Evolutionary conservation across 2,113 vertebrate species (phyloP), one percentile per base, ranked within the genome.

Genomic region (Balaeniceps rex): DNA sequence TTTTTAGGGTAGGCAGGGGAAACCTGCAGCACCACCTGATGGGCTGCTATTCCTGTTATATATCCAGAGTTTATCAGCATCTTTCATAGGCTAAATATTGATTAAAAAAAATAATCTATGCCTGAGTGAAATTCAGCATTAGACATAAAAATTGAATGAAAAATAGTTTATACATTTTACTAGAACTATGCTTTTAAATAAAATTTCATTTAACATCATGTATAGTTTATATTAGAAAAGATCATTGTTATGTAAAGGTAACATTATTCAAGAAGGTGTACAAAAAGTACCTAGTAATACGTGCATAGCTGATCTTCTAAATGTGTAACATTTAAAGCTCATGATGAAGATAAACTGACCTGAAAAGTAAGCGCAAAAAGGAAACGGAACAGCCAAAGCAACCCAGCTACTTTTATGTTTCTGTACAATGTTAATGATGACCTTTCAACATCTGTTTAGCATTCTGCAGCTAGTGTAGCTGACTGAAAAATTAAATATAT

Each of bases 131-230:
- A 77, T 80, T 68, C 40, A 70, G 7, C 7, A 34, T 66, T 71
- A n/a, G 28, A 49, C 11, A 28, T 78, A 64, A 75, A 83, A 91
- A 66, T 33, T 0, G 5, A 78, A 28, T 54, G 10, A 61, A 64
- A 82, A 78, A 7, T 21, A 54, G 25, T 79, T 58, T 44, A 21
- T 40, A 4, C 3, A 25, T 88, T 75, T 87, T 70, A 38, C 10
- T 54, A 11, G 15, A 81, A 12, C 5, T 49, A 14, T 44, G 14
- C 9, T 87, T 91, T 78, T 40, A 74, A 61, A 46, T 36, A 55
- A 55, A 36, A 60, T n/a, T 29, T 51, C 0, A 12, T 77, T 70
- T 57, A 36, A 46, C 2, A 6, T 51, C 0, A 19, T 31, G 65
- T 57, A 9, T 72, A 26, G 10, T 77, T 61, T 65, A n/a, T 36